Percentiles rank a stretch among this genome's conserved stretches.
Conservation (phyloP, 2,113 vertebrate genomes). For the Thunnus maccoyii region DNA sequence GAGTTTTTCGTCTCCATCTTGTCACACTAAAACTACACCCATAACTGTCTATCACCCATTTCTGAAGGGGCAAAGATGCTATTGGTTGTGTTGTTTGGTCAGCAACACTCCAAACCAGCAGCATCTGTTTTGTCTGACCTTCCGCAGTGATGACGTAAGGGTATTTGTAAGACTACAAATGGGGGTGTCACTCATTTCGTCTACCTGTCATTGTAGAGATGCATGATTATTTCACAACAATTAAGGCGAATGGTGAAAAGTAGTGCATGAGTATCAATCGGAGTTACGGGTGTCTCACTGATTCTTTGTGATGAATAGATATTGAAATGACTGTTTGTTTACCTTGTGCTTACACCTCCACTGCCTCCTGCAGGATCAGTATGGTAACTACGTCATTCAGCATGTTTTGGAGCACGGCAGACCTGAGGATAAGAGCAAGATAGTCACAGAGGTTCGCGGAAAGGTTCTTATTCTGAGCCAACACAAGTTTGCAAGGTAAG, state of each 20-base stretch:
- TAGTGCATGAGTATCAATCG: slow-evolving; percentile 71
- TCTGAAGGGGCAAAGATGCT: slow-evolving; percentile 81
- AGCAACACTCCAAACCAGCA: slow-evolving; percentile 59
- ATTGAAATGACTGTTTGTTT: background rate
- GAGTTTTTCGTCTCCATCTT: slow-evolving; percentile 65
- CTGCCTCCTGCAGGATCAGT: slow-evolving; percentile 91
- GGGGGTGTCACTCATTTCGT: slow-evolving; percentile 68
- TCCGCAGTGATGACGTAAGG: slow-evolving; percentile 79
- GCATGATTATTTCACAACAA: slow-evolving; percentile 69
- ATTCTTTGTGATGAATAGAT: slow-evolving; percentile 8
- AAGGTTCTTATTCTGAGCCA: slow-evolving; percentile 97
- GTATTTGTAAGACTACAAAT: slow-evolving; percentile 50
- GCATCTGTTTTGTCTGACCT: slow-evolving; percentile 81
- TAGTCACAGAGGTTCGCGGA: slow-evolving; percentile 96
- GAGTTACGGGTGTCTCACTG: slow-evolving; percentile 5
- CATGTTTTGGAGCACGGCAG: slow-evolving; percentile 98
- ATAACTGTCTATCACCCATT: slow-evolving; percentile 75
- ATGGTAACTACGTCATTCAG: slow-evolving; percentile 99
- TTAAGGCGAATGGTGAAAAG: slow-evolving; percentile 27
- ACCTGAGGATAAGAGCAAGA: slow-evolving; percentile 98
- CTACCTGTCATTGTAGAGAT: slow-evolving; percentile 54
- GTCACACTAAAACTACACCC: slow-evolving; percentile 61
- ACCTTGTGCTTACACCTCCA: slow-evolving; percentile 4
- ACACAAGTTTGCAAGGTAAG: slow-evolving; percentile 99
- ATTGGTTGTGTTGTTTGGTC: slow-evolving; percentile 55